These are phyloP conservation scores for Cosmopolites sordidus DNA, from an alignment of 2,888 invertebrate species.

Conservation along the genomic window DNA sequence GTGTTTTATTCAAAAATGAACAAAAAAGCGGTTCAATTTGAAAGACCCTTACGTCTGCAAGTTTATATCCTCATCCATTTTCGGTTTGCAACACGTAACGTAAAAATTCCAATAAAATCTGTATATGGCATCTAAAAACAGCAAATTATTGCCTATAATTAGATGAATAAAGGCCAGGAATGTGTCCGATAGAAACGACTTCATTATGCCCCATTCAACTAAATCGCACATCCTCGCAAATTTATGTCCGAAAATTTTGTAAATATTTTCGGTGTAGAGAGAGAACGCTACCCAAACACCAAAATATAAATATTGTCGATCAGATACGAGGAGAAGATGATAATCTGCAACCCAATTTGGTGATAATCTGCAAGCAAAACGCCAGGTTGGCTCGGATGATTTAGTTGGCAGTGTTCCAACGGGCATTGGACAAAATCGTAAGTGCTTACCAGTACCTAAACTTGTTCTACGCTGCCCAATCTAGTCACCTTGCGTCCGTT, in stretches of 20 bases:
- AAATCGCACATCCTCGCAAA: no score
- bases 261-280: no score
- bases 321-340: slow-evolving; percentile 20
- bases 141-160: not conserved
- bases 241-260: no score
- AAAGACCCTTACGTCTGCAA: no score
- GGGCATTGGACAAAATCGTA: slow-evolving; percentile 38
- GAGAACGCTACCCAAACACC: not conserved
- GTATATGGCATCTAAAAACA: not conserved
- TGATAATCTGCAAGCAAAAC: slow-evolving; percentile 30
- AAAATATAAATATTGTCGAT: slow-evolving; percentile 13
- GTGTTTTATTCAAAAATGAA: no score
- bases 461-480: slow-evolving; percentile 37
- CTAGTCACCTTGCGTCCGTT: slow-evolving; percentile 34
- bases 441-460: slow-evolving; percentile 35
- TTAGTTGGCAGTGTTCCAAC: slow-evolving; percentile 30
- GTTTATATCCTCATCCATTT: not conserved
- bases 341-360: slow-evolving; percentile 31
- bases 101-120: not conserved
- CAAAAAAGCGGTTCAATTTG: no score
- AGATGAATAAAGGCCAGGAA: not conserved
- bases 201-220: no score
- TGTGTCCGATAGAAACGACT: not conserved
- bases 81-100: not conserved
- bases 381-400: slow-evolving; percentile 32